Evolutionary conservation across 2,888 invertebrate genomes (phyloP).

Genomic region (Stenotaenia linearis): DNA sequence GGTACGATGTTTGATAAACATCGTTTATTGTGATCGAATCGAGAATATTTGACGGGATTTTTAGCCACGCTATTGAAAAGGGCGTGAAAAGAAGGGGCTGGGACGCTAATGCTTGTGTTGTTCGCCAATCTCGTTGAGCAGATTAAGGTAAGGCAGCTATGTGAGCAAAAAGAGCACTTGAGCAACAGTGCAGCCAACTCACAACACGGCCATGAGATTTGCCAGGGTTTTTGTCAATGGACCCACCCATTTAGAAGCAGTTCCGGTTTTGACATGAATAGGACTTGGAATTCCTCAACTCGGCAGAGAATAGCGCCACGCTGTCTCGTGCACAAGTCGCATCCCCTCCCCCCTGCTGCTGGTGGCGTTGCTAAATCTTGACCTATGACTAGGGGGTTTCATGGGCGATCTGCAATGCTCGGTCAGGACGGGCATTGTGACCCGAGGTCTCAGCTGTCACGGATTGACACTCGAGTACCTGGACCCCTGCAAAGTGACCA

Average conservation of each 20-base stretch:
- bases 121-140: conserved; percentile 15
- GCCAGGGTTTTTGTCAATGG: conserved; percentile 4
- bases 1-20: background rate
- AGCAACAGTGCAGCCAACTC: conserved; percentile 5
- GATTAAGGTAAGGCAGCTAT: conserved; percentile 21
- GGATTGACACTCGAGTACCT: conserved; percentile 24
- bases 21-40: background rate
- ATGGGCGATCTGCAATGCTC: background rate
- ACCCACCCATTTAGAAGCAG: conserved; percentile 1
- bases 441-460: conserved; percentile 2
- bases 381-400: conserved; percentile 15
- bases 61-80: background rate
- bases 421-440: background rate
- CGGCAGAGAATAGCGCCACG: conserved; percentile 23
- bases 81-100: conserved; percentile 1
- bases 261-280: conserved; percentile 24
- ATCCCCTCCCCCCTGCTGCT: background rate
- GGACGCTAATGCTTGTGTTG: background rate
- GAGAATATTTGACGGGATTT: background rate
- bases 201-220: conserved; percentile 7
- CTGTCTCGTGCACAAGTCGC: conserved; percentile 20
- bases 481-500: conserved; percentile 24
- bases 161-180: conserved; percentile 21
- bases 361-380: conserved; percentile 9
- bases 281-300: background rate